These are phyloP conservation scores for Drosophila lacteicornis DNA, from an alignment of 1,140 invertebrate species.

Conservation along the genomic window DNA sequence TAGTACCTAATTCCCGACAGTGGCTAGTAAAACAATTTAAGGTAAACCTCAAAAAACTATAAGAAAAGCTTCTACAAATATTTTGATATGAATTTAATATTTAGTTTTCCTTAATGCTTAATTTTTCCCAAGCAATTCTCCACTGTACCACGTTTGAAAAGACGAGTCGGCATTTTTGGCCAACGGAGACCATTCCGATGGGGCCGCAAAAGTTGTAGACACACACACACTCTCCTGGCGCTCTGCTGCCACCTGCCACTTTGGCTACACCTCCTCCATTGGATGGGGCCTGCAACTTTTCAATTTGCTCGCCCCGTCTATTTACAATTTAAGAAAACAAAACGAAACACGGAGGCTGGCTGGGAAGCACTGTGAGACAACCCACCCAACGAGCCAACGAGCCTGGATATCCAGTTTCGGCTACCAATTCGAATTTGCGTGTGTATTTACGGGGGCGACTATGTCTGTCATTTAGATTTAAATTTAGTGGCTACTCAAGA, in stretches of 20 bases:
- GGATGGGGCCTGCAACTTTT: conserved; percentile 49
- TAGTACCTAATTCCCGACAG: no score
- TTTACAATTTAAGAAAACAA: conserved; percentile 60
- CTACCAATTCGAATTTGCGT: conserved; percentile 35
- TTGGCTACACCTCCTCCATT: conserved; percentile 19
- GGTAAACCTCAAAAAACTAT: no score
- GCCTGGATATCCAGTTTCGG: conserved; percentile 50
- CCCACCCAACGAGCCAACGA: conserved; percentile 53
- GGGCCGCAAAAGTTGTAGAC: conserved; percentile 44
- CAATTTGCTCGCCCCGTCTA: conserved; percentile 57
- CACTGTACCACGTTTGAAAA: conserved; percentile 38
- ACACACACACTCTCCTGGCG: conserved; percentile 23
- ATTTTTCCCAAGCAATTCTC: not conserved
- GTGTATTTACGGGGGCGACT: conserved; percentile 30
- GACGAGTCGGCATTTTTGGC: conserved; percentile 62
- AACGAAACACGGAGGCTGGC: conserved; percentile 17
- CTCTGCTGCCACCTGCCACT: conserved; percentile 12
- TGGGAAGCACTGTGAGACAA: conserved; percentile 41
- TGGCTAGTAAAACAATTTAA: no score
- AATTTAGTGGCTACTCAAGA: conserved; percentile 73
- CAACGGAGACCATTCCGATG: conserved; percentile 46
- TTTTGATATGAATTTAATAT: no score
- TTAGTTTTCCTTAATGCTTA: not conserved
- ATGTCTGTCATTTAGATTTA: conserved; percentile 65
- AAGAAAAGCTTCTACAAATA: no score